These are phyloP conservation scores for Dendrocincla fuliginosa DNA, from an alignment of 2,797 vertebrate species.

Conservation along the genomic window DNA sequence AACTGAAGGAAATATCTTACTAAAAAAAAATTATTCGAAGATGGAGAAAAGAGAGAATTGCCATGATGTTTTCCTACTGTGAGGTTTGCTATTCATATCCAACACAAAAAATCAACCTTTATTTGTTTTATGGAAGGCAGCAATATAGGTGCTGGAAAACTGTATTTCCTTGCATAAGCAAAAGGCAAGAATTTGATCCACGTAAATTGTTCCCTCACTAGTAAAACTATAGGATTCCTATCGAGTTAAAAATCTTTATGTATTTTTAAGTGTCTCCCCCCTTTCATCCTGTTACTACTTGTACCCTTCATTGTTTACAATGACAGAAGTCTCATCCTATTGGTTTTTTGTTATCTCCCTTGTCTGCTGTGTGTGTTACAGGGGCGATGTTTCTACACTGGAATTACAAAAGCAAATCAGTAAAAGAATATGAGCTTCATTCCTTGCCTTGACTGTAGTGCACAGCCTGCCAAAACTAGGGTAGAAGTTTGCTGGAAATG, in stretches of 20 bases:
- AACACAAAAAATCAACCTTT: not conserved
- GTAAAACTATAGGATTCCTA: not conserved
- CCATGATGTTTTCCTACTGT: not conserved
- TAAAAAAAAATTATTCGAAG: not conserved
- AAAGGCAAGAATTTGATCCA: not conserved
- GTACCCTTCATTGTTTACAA: not conserved
- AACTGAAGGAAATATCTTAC: slow-evolving; percentile 9
- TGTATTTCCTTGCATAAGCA: not conserved
- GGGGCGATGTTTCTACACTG: not conserved
- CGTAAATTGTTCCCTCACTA: not conserved
- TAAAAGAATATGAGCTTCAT: not conserved
- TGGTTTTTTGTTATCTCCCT: not conserved
- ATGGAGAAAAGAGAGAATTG: not conserved
- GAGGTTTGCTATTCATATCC: not conserved
- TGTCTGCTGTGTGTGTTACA: not conserved
- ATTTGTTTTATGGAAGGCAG: not conserved
- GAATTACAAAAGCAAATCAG: not conserved
- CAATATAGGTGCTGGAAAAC: not conserved
- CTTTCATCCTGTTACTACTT: not conserved
- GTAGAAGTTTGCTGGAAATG: slow-evolving; percentile 32
- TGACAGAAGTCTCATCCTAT: not conserved
- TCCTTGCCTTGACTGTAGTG: not conserved
- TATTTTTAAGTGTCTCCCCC: not conserved
- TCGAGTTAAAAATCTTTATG: not conserved
- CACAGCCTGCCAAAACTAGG: slow-evolving; percentile 6